Evolutionary conservation across 2,797 vertebrate genomes (phyloP).

Genomic region (Argentina silus): DNA sequence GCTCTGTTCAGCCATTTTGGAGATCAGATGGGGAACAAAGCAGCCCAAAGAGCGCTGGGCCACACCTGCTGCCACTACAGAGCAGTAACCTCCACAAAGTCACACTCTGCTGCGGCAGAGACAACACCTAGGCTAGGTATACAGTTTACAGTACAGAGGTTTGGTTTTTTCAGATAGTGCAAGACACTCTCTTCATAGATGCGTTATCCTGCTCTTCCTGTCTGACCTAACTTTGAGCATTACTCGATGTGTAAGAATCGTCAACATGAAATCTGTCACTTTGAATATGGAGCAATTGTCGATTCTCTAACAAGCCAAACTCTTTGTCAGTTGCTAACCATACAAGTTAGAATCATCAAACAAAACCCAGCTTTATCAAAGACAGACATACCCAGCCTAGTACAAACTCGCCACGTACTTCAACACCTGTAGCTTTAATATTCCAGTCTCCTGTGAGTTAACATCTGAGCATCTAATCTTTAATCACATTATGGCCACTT

Average conservation of each 20-base stretch:
- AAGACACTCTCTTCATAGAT: too few species aligned
- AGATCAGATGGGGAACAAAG: conserved; percentile 60
- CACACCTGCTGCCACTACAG: conserved; percentile 24
- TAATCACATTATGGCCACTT: conserved; percentile 79
- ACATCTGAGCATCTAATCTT: conserved; percentile 63
- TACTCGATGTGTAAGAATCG: too few species aligned
- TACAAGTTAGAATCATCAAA: too few species aligned
- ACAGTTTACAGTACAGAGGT: background rate
- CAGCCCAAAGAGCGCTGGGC: conserved; percentile 32
- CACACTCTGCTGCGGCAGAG: background rate
- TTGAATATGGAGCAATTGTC: too few species aligned
- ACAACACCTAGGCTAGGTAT: background rate
- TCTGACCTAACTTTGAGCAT: too few species aligned
- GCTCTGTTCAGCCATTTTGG: conserved; percentile 48
- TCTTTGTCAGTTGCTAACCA: too few species aligned
- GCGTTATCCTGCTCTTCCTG: too few species aligned
- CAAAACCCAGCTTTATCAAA: background rate
- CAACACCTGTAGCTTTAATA: conserved; percentile 21
- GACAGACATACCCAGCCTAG: background rate
- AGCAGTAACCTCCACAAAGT: background rate
- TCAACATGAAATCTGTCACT: too few species aligned
- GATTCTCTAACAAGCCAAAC: too few species aligned
- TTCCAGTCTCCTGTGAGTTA: conserved; percentile 53
- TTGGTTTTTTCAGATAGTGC: too few species aligned
- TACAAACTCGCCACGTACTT: background rate